phyloP scores from a whole-genome alignment of 2,113 vertebrate genomes.

The Tupaia chinensis region DNA sequence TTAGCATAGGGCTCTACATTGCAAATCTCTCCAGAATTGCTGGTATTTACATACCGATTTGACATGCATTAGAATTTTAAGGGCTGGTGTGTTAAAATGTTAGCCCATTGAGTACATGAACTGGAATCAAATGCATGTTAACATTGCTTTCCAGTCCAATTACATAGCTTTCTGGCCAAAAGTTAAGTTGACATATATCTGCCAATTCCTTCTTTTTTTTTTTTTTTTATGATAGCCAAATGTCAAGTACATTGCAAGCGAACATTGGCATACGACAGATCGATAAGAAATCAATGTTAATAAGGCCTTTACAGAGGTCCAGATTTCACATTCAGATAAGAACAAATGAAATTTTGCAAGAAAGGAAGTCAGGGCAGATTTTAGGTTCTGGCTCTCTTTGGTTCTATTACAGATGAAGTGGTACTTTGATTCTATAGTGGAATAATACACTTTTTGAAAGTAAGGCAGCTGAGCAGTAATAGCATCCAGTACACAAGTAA shows the following conservation, averaged over 20 bases:
- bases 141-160: constrained; percentile 75
- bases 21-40: background rate
- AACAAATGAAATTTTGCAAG: constrained; percentile 47
- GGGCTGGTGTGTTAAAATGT: constrained; percentile 54
- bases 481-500: background rate
- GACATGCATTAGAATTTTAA: constrained; percentile 66
- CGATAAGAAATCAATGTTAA: constrained; percentile 63
- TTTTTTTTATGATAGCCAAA: constrained; percentile 72
- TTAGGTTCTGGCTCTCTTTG: background rate
- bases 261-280: constrained; percentile 66
- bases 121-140: constrained; percentile 56
- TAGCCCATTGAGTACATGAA: constrained; percentile 66
- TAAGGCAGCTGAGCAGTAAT: background rate
- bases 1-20: constrained; percentile 35
- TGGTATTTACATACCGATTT: constrained; percentile 71
- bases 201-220: constrained; percentile 54
- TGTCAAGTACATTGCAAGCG: constrained; percentile 62
- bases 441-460: background rate
- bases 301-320: constrained; percentile 19
- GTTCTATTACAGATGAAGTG: background rate
- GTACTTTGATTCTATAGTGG: background rate
- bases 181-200: constrained; percentile 57
- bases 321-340: constrained; percentile 33
- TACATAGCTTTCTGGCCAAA: constrained; percentile 64
- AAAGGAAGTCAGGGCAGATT: constrained; percentile 45